Base-by-base conservation (phyloP, 1,140 invertebrate species). In the Chionoecetes opilio region DNA sequence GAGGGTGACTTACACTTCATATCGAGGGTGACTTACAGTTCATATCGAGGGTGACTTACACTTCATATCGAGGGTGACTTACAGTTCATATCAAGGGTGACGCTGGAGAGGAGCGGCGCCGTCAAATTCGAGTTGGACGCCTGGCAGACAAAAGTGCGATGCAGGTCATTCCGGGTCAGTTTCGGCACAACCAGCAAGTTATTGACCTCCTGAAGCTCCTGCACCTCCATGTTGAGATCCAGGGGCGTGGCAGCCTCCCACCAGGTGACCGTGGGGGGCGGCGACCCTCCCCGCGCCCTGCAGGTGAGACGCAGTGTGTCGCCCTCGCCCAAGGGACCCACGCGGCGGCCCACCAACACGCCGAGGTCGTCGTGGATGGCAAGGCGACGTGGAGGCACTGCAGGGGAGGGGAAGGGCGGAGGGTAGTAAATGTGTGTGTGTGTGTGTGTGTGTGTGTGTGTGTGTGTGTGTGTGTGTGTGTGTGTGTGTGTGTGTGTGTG, bases 271-370 rank as follows among this genome's bases (percentile, higher is more conserved):
- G 97, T 98, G 8, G 99, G 98, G 84, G 98, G 97, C 0, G 99
- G 99, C 96, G 98, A 98, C 96, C 99, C 99, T 97, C 98, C 98
- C 82, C 97, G 98, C 82, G 99, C 98, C 91, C 98, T 97, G 97
- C 99, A 99, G 96, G 98, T 98, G 92, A 99, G 97, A 97, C 98
- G 98, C 97, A 99, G 98, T 95, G 98, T 98, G 29, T 98, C 98
- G 32, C 98, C 98, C 97, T 99, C 98, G 96, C 98, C 98, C 97
- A 98, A 99, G 84, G 98, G 98, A 85, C 98, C 98, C 38, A 98
- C 98, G 14, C 98, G 97, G 2, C 97, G 97, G 92, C 97, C 82
- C 2, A 87, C 86, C 32, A 87, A 17, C 31, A 94, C 93, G 9
- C 86, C 87, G 1, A 88, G 38, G 53, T 94, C 93, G 6, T 86